phyloP scores from a whole-genome alignment of 2,888 invertebrate genomes.

The Prenolepis imparis region DNA sequence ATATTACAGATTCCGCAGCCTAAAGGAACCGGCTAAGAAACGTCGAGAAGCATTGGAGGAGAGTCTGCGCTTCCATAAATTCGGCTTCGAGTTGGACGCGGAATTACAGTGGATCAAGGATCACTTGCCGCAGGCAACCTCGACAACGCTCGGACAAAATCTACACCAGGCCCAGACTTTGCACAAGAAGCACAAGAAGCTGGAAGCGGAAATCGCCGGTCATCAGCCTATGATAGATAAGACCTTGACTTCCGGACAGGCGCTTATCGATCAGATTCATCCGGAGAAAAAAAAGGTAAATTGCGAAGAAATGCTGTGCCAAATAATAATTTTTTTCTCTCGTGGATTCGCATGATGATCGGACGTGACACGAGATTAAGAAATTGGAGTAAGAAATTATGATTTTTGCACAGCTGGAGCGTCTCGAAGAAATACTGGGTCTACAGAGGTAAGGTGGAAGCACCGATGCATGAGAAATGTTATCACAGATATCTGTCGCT shows the following conservation, averaged over 20 bases:
- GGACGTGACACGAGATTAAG: constrained; percentile 38
- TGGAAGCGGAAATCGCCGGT: constrained; percentile 95
- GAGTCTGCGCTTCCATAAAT: constrained; percentile 95
- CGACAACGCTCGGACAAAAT: constrained; percentile 92
- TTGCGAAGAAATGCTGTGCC: neutral
- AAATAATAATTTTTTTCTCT: constrained; percentile 33
- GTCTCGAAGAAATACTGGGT: constrained; percentile 75
- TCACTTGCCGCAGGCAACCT: constrained; percentile 93
- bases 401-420: constrained; percentile 84
- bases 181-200: constrained; percentile 97
- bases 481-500: constrained; percentile 52
- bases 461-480: constrained; percentile 76
- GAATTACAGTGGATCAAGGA: constrained; percentile 98
- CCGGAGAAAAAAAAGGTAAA: constrained; percentile 92
- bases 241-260: constrained; percentile 92
- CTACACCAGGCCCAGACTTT: constrained; percentile 97
- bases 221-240: constrained; percentile 95
- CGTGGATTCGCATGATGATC: constrained; percentile 11
- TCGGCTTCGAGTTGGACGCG: constrained; percentile 96
- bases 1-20: constrained; percentile 88
- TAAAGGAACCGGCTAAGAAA: constrained; percentile 91
- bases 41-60: constrained; percentile 94
- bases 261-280: constrained; percentile 92
- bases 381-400: constrained; percentile 69
- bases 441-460: constrained; percentile 79